Conservation (phyloP, 2,797 vertebrate species). For the Xenentodon cancila region DNA sequence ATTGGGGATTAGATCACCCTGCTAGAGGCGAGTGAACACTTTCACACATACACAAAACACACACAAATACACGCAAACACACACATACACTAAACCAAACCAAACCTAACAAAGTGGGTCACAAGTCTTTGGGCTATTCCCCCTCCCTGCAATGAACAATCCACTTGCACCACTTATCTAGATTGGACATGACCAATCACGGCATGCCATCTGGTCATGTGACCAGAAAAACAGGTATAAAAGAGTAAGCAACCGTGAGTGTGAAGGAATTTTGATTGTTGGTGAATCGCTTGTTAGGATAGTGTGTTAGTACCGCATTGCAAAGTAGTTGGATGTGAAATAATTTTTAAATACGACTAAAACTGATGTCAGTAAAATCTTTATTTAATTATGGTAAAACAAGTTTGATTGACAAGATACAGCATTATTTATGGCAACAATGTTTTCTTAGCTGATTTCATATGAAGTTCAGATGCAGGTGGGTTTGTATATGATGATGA, state of each 20-base stretch:
- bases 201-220: constrained; percentile 64
- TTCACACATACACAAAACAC: constrained; percentile 41
- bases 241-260: constrained; percentile 42
- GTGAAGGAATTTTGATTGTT: constrained; percentile 19
- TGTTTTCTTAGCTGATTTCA: constrained; percentile 42
- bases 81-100: background rate
- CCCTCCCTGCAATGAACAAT: constrained; percentile 49
- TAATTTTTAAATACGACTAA: constrained; percentile 59
- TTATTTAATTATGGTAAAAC: constrained; percentile 70
- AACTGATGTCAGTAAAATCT: constrained; percentile 62
- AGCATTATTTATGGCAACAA: constrained; percentile 47
- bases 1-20: constrained; percentile 71
- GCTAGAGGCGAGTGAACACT: constrained; percentile 54
- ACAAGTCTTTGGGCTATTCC: constrained; percentile 57
- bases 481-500: constrained; percentile 34
- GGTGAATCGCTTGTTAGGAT: constrained; percentile 4
- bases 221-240: constrained; percentile 74
- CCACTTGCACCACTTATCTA: constrained; percentile 61
- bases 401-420: constrained; percentile 56
- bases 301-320: constrained; percentile 19
- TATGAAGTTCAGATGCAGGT: constrained; percentile 34
- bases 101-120: constrained; percentile 72
- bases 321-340: constrained; percentile 13
- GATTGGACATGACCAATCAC: constrained; percentile 60
- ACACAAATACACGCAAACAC: background rate